These are phyloP conservation scores for Dendropsophus ebraccatus DNA, from an alignment of 2,113 vertebrate species.

Conservation along the genomic window DNA sequence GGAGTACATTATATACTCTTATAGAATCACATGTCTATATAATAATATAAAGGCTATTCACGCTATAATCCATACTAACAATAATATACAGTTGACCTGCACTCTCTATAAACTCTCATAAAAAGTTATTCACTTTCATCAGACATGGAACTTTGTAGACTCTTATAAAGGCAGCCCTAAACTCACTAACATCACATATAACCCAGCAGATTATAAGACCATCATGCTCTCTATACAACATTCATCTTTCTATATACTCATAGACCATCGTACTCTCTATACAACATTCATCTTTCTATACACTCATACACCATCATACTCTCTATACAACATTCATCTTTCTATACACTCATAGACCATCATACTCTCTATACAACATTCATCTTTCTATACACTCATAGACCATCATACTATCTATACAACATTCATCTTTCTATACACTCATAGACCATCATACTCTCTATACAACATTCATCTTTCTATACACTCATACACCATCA, in stretches of 20 bases:
- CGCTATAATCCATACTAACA: not conserved
- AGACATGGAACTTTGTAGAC: not conserved
- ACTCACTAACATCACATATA: not conserved
- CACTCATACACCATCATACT: too few species aligned
- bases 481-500: not conserved
- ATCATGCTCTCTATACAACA: not conserved
- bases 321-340: not conserved
- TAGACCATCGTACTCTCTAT: not conserved
- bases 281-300: not conserved
- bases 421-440: not conserved
- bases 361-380: not conserved
- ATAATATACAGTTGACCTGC: too few species aligned
- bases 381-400: not conserved
- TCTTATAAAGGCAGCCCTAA: not conserved
- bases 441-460: too few species aligned
- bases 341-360: not conserved
- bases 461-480: not conserved
- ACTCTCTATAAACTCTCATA: not conserved
- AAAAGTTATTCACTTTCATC: not conserved
- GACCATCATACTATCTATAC: not conserved
- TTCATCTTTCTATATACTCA: not conserved
- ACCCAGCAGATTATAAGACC: not conserved
- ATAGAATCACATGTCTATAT: not conserved
- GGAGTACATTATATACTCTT: not conserved
- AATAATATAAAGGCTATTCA: not conserved